Evolutionary conservation across 2,113 vertebrate genomes (phyloP), one percentile per base, ranked within the genome.

Genomic region (Nothocercus nigrocapillus): DNA sequence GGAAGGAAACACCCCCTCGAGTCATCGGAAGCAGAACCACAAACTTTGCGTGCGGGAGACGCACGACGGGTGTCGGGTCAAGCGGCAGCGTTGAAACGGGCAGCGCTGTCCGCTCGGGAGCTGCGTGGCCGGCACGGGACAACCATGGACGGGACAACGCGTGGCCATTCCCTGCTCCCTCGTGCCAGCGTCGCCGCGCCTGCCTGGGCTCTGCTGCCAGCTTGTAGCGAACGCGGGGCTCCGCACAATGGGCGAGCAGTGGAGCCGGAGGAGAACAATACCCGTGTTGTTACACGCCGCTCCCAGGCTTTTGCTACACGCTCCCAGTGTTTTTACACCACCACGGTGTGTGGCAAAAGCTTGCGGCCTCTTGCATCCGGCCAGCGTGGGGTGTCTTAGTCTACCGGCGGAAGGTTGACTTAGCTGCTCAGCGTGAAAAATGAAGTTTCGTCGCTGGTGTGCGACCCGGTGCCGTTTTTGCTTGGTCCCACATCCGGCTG

Each of bases 241-340:
- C 88, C 79, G 59, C 69, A 95, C 90, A 96, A 95, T 91, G 80
- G 88, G 5, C 83, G 90, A 90, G 90, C 85, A 93, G 89, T 94
- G 96, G 92, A 93, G 93, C 88, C 95, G 82, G 77, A 79, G 68
- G 85, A 2, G 66, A 91, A 87, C 79, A 95, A 89, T 91, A 66
- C 45, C 49, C 40, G 4, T 96, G 95, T 93, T 96, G 81, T 87
- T 90, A 83, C 81, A 89, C 67, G 82, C 68, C 79, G 75, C 94
- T 94, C 88, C 85, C 82, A 88, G 54, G 94, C 80, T 94, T 95
- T 92, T 92, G 61, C 82, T 90, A 85, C 74, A 89, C 88, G 58
- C 82, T 90, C 5, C 0, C 72, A 88, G 66, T 89, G 87, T 79
- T 94, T 94, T 96, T 72, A 93, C 66, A 76, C 61, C 74, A 67